Evolutionary conservation across 2,797 vertebrate genomes (phyloP).

Genomic region (Falco concolor): DNA sequence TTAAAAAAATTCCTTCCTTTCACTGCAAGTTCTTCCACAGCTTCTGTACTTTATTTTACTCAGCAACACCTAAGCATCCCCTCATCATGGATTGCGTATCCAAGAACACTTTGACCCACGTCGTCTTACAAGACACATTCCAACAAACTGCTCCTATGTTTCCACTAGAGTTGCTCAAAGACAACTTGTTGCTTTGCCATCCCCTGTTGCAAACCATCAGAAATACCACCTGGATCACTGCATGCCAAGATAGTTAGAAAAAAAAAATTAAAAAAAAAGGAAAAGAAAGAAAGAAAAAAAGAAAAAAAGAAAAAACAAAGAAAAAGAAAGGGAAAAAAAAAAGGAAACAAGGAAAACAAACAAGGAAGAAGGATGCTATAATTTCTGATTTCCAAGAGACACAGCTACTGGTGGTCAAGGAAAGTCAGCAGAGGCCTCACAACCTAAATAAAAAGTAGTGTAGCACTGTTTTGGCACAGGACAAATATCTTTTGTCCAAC

Average conservation of each 20-base stretch:
- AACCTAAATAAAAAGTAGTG: conserved; percentile 23
- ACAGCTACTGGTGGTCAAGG: conserved; percentile 41
- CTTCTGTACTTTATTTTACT: conserved; percentile 16
- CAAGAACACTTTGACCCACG: background rate
- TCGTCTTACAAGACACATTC: background rate
- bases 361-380: background rate
- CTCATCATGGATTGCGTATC: background rate
- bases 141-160: conserved; percentile 32
- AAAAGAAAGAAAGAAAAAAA: background rate
- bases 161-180: conserved; percentile 24
- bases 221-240: conserved; percentile 23
- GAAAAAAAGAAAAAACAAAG: background rate
- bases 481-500: conserved; percentile 43
- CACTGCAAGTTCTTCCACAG: background rate
- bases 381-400: conserved; percentile 49
- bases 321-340: background rate
- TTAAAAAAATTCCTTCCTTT: background rate
- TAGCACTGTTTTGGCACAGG: conserved; percentile 54
- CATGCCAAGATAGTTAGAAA: background rate
- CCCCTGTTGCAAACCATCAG: conserved; percentile 22
- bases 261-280: background rate
- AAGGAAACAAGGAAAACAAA: no score
- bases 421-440: conserved; percentile 34
- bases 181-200: conserved; percentile 43
- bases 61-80: conserved; percentile 28